Conservation (phyloP, 2,797 vertebrate species). For the Valencia hispanica region DNA sequence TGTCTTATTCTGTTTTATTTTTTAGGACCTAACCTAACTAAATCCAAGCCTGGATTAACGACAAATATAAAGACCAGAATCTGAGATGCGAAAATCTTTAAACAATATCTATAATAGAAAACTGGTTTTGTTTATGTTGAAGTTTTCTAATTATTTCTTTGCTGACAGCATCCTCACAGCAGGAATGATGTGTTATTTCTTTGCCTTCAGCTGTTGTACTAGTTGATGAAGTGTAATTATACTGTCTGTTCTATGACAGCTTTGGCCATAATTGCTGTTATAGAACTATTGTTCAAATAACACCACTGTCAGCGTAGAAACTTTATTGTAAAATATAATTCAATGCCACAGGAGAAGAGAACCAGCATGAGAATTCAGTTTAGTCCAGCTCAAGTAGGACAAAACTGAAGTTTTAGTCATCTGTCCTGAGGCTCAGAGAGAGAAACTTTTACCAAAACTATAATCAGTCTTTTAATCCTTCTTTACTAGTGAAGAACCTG, state of each 20-base stretch:
- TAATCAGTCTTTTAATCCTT: no score
- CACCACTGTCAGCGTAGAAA: conserved; percentile 9
- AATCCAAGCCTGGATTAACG: not conserved
- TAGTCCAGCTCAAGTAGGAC: no score
- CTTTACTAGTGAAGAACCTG: no score
- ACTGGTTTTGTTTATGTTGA: not conserved
- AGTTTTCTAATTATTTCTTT: not conserved
- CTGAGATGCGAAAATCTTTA: not conserved
- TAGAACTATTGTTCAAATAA: conserved; percentile 3
- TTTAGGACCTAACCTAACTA: not conserved
- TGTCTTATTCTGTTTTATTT: not conserved
- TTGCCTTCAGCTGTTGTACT: conserved; percentile 22
- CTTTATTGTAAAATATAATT: conserved; percentile 9
- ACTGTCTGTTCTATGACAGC: conserved; percentile 20
- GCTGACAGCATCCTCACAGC: not conserved
- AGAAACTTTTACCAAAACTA: no score
- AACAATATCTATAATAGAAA: not conserved
- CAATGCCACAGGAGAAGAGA: not conserved
- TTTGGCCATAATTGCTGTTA: conserved; percentile 30
- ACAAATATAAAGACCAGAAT: not conserved
- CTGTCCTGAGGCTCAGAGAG: no score
- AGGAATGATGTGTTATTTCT: conserved; percentile 7
- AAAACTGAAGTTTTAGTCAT: no score
- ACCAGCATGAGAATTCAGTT: not conserved
- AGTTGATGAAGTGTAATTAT: conserved; percentile 40